These are phyloP conservation scores for Drosophila subobscura DNA, from an alignment of 1,140 invertebrate genomes.

Conservation along the genomic window DNA sequence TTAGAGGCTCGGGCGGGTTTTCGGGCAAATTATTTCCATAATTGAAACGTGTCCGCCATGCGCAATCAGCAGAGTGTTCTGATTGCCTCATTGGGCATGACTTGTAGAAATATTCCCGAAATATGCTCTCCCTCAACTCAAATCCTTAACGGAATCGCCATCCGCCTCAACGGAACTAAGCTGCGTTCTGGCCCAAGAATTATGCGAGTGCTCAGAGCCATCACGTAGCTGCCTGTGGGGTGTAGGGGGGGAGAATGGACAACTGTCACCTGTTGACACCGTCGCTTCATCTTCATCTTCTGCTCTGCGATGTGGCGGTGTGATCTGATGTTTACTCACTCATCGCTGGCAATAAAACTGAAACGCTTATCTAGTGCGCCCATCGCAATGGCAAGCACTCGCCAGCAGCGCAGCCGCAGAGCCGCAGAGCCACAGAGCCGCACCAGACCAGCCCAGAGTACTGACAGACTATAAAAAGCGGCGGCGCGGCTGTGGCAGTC, in stretches of 20 bases:
- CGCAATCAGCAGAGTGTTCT: neutral
- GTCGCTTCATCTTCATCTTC: constrained; percentile 72
- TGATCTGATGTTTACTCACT: constrained; percentile 71
- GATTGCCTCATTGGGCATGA: constrained; percentile 5
- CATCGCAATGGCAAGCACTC: constrained; percentile 65
- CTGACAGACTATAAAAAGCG: constrained; percentile 62
- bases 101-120: constrained; percentile 8
- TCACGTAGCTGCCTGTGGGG: constrained; percentile 59
- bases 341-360: constrained; percentile 69
- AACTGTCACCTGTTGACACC: constrained; percentile 73
- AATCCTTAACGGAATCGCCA: constrained; percentile 57
- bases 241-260: constrained; percentile 36
- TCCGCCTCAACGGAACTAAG: constrained; percentile 60
- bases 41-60: constrained; percentile 68
- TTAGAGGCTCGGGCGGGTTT: constrained; percentile 41
- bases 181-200: constrained; percentile 38
- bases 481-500: constrained; percentile 37
- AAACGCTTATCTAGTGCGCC: constrained; percentile 81
- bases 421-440: neutral
- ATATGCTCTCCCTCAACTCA: constrained; percentile 17
- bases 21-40: constrained; percentile 67
- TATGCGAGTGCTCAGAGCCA: constrained; percentile 33
- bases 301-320: constrained; percentile 38
- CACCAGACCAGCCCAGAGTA: too few relatives aligned
- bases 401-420: constrained; percentile 54